Conservation (phyloP, 2,113 vertebrate species). For the Planiliza haematocheilus region DNA sequence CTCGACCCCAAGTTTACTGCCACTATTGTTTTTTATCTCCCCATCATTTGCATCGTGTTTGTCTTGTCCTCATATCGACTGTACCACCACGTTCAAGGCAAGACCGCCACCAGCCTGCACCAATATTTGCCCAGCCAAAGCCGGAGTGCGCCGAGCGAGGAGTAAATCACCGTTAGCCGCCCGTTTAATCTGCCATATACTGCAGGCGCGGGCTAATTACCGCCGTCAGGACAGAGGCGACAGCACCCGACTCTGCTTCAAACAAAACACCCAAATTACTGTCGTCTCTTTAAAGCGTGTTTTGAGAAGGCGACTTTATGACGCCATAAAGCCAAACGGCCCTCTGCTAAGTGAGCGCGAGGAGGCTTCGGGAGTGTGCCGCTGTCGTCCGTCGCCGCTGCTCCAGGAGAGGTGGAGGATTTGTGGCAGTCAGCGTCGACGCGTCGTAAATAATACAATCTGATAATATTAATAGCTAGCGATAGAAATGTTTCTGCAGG, state of each 20-base stretch:
- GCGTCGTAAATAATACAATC: slow-evolving; percentile 51
- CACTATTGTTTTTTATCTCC: no score
- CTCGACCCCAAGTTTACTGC: no score
- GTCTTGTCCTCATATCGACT: no score
- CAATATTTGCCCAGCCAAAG: slow-evolving; percentile 26
- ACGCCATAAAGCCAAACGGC: slow-evolving; percentile 77
- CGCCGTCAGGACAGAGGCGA: slow-evolving; percentile 80
- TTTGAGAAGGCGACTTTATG: slow-evolving; percentile 84
- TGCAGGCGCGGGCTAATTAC: slow-evolving; percentile 80
- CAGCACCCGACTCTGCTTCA: slow-evolving; percentile 72
- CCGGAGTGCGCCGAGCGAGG: slow-evolving; percentile 47
- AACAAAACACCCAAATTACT: slow-evolving; percentile 77
- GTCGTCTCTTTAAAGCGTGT: slow-evolving; percentile 78
- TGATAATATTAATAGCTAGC: no score
- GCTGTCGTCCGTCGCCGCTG: slow-evolving; percentile 31
- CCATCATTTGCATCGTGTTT: no score
- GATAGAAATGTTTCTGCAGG: no score
- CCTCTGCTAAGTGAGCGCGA: slow-evolving; percentile 31
- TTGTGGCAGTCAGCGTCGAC: slow-evolving; percentile 33
- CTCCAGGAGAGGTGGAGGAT: slow-evolving; percentile 30
- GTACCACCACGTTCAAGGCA: no score
- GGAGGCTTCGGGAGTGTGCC: slow-evolving; percentile 64
- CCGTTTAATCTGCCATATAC: slow-evolving; percentile 77
- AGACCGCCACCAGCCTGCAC: not conserved
- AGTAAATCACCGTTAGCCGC: slow-evolving; percentile 48